phyloP scores from a whole-genome alignment of 1,140 invertebrate species.

The Sycophaga agraensis region DNA sequence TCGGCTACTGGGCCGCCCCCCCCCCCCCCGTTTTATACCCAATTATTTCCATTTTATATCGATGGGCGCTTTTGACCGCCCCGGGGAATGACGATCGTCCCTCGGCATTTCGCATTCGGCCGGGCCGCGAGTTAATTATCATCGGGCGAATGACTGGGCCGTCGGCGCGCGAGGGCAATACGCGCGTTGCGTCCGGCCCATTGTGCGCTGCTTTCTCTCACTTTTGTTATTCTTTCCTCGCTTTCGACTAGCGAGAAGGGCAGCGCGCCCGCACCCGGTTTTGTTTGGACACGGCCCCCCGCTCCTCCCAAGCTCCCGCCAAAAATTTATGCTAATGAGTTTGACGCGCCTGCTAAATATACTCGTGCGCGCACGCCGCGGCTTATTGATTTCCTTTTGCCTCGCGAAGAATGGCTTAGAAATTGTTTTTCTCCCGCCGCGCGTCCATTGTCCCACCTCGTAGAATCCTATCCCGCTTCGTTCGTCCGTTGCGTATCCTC shows the following conservation, averaged over 20 bases:
- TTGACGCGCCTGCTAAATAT: conserved; percentile 26
- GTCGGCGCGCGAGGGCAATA: too few relatives aligned
- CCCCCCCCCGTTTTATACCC: conserved; percentile 38
- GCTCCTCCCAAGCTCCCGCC: not conserved
- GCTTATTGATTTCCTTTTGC: not conserved
- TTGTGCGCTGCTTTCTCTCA: too few relatives aligned
- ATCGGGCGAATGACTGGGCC: conserved; percentile 29
- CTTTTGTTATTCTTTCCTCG: conserved; percentile 17
- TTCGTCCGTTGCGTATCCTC: too few relatives aligned
- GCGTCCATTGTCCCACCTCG: too few relatives aligned
- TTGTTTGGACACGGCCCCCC: conserved; percentile 5
- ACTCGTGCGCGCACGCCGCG: conserved; percentile 16
- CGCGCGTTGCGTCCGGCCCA: too few relatives aligned
- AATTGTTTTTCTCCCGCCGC: too few relatives aligned
- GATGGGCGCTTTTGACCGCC: conserved; percentile 39
- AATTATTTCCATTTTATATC: conserved; percentile 51
- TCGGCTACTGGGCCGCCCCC: not conserved
- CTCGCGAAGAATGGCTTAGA: too few relatives aligned
- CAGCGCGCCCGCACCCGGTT: not conserved
- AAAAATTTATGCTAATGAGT: conserved; percentile 23
- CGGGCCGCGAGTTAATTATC: conserved; percentile 42
- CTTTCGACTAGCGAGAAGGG: too few relatives aligned
- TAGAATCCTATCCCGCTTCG: too few relatives aligned
- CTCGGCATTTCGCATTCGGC: conserved; percentile 34
- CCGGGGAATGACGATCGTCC: conserved; percentile 32